Evolutionary conservation across 2,797 vertebrate species (phyloP), one percentile per base, ranked within the genome.

Genomic region (Acrossocheilus wenchowensis): DNA sequence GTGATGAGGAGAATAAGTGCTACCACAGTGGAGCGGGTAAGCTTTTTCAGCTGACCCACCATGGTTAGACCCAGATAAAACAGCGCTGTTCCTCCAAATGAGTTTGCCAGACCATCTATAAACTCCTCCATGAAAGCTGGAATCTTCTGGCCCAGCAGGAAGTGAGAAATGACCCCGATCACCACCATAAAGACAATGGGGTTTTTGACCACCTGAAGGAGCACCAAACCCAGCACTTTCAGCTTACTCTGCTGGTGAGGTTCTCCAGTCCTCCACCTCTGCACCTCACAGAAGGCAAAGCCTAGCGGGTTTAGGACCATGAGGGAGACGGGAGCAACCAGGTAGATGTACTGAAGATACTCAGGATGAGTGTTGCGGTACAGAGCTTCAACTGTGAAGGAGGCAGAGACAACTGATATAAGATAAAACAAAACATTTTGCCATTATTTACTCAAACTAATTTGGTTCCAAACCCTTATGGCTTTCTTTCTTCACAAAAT

Each of bases 181-280:
- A 98, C 93, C 86, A 99, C 98, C 98, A 99, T 99, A 87, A 99
- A 99, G 6, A 99, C 97, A 50, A 99, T 98, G 4, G 98, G 98
- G 92, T 99, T 99, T 93, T 97, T 97, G 90, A 97, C 91, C 83
- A 97, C 96, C 81, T 96, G 97, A 34, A 97, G 93, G 68, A 97
- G 72, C 68, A 97, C 97, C 86, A 96, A 89, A 84, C 96, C 96
- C 90, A 98, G 87, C 62, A 98, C 96, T 87, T 94, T 90, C 45
- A 96, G 85, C 95, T 97, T 98, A 90, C 94, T 96, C 88, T 96
- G 96, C 85, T 96, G 96, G 54, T 89, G 91, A 83, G 90, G 87
- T 80, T 91, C 95, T 69, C 94, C 95, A 90, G 96, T 95, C 92
- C 91, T 95, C 93, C 95, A 95, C 93, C 96, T 97, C 92, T 97